Evolutionary conservation across 2,797 vertebrate species (phyloP).

Genomic region (Poeciliopsis presidionis): DNA sequence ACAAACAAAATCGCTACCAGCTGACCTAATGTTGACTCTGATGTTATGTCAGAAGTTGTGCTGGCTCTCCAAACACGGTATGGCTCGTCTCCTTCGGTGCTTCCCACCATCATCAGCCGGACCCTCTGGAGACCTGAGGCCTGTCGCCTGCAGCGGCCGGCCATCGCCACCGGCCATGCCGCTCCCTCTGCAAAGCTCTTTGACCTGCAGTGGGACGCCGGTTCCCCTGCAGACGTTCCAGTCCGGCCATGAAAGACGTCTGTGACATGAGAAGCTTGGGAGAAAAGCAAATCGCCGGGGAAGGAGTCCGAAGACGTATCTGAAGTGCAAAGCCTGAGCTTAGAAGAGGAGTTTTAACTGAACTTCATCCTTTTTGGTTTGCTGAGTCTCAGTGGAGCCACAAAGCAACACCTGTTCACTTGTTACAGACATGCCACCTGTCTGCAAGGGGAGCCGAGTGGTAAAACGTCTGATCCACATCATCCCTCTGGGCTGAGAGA

Average conservation of each 20-base stretch:
- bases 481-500: not conserved
- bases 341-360: slow-evolving; percentile 21
- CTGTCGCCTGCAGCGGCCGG: not conserved
- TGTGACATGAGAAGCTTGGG: slow-evolving; percentile 14
- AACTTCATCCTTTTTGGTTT: slow-evolving; percentile 31
- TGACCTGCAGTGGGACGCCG: slow-evolving; percentile 10
- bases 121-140: not conserved
- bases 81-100: not conserved
- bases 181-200: not conserved
- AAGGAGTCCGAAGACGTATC: not conserved
- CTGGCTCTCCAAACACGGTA: slow-evolving; percentile 39
- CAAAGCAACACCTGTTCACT: slow-evolving; percentile 83
- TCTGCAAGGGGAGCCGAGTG: slow-evolving; percentile 36
- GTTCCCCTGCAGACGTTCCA: slow-evolving; percentile 25
- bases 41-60: slow-evolving; percentile 6
- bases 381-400: slow-evolving; percentile 62
- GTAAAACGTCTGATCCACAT: not conserved
- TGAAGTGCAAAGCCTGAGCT: slow-evolving; percentile 5
- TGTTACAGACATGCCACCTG: slow-evolving; percentile 76
- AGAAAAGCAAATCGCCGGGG: not conserved
- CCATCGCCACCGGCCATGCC: not conserved
- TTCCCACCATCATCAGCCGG: slow-evolving; percentile 42
- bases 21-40: slow-evolving; percentile 31
- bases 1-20: slow-evolving; percentile 41
- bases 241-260: slow-evolving; percentile 22